These are phyloP conservation scores for Orientallactaga bullata DNA, from an alignment of 2,113 vertebrate species.

Conservation along the genomic window DNA sequence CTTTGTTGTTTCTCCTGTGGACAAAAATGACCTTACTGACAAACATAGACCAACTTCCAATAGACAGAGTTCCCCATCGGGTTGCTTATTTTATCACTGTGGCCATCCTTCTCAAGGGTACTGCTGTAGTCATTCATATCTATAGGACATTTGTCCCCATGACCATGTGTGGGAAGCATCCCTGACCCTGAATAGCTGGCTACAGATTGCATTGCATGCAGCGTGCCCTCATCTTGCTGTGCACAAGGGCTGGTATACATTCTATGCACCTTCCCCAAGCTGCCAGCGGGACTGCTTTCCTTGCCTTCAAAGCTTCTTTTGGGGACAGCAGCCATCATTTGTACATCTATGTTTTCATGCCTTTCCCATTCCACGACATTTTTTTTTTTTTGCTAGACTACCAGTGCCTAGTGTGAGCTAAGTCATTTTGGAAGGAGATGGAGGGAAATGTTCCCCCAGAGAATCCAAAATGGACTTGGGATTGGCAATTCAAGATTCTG, in stretches of 20 bases:
- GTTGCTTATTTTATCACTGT: neutral
- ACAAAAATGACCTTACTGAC: neutral
- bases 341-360: neutral
- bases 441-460: neutral
- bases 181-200: neutral
- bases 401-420: neutral
- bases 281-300: conserved; percentile 4
- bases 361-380: neutral
- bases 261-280: neutral
- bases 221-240: neutral
- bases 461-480: neutral
- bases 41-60: neutral
- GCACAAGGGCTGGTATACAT: neutral
- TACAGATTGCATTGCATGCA: neutral
- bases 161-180: neutral
- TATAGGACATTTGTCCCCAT: rapidly evolving
- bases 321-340: neutral
- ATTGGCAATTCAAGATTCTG: conserved; percentile 37
- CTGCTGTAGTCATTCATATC: neutral
- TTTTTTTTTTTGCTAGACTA: neutral
- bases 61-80: neutral
- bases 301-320: neutral
- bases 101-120: neutral
- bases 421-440: neutral
- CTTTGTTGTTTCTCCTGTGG: neutral